Evolutionary conservation across 2,797 vertebrate species (phyloP).

Genomic region (Premnoplex brunnescens): DNA sequence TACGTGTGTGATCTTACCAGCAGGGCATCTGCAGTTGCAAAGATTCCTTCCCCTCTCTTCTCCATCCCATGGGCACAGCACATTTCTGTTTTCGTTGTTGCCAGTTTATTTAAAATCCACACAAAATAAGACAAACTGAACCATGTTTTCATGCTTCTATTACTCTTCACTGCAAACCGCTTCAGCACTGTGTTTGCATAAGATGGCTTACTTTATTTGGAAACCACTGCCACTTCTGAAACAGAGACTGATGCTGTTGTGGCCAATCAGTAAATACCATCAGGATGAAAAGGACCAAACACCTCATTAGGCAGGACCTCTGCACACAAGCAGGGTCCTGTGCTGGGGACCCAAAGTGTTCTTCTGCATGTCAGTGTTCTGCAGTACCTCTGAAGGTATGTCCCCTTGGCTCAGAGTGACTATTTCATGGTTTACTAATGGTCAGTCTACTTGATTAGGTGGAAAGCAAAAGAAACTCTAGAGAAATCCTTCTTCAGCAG

Average conservation of each 20-base stretch:
- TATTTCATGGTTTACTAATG: neutral
- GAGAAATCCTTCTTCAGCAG: neutral
- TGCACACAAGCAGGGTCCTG: neutral
- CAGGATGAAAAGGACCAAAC: neutral
- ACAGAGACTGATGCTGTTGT: rapidly evolving
- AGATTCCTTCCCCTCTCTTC: neutral
- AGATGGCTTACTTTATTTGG: neutral
- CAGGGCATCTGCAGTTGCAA: neutral
- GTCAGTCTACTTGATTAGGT: neutral
- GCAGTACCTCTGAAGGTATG: neutral
- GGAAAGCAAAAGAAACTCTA: neutral
- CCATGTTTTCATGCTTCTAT: neutral
- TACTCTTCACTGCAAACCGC: neutral
- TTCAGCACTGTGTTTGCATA: neutral
- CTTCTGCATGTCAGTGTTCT: neutral
- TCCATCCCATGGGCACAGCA: neutral
- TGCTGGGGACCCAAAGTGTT: neutral
- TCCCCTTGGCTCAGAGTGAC: neutral
- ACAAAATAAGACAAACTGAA: neutral
- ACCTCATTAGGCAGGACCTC: neutral
- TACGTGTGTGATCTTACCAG: neutral
- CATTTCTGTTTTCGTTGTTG: neutral
- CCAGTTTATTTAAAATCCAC: neutral
- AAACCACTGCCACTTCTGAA: neutral
- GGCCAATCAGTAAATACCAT: neutral